Conservation (phyloP, 2,797 vertebrate species). For the Sarcoramphus papa region DNA sequence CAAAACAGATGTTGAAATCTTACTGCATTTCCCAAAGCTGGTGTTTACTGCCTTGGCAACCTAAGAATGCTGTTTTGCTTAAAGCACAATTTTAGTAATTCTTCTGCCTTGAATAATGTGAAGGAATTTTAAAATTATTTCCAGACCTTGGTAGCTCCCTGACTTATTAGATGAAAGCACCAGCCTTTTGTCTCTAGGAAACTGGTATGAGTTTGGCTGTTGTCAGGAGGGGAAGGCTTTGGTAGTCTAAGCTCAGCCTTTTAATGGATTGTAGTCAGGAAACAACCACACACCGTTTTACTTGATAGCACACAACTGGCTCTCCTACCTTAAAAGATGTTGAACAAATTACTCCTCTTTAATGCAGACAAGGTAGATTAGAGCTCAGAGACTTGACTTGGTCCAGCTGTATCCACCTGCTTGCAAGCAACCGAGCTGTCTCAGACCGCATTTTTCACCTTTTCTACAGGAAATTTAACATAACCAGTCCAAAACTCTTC, state of each 20-base stretch:
- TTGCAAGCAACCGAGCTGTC: not conserved
- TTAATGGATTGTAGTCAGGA: constrained; percentile 43
- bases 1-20: constrained; percentile 64
- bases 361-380: constrained; percentile 70
- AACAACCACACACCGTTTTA: constrained; percentile 43
- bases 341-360: constrained; percentile 68
- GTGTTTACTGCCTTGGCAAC: constrained; percentile 65
- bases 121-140: constrained; percentile 66
- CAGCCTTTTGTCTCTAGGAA: constrained; percentile 38
- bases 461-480: not conserved
- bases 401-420: constrained; percentile 53
- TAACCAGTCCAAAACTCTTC: not conserved
- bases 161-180: constrained; percentile 26
- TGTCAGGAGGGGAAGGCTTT: constrained; percentile 38
- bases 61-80: constrained; percentile 61
- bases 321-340: constrained; percentile 44
- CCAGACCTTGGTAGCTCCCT: constrained; percentile 53
- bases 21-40: constrained; percentile 57
- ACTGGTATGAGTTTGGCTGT: constrained; percentile 22
- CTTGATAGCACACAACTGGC: constrained; percentile 30
- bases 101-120: constrained; percentile 63
- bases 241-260: constrained; percentile 49
- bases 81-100: constrained; percentile 65
- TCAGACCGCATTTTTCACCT: not conserved
- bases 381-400: constrained; percentile 53